Evolutionary conservation across 2,888 invertebrate genomes (phyloP).

Genomic region (Acronicta psi): DNA sequence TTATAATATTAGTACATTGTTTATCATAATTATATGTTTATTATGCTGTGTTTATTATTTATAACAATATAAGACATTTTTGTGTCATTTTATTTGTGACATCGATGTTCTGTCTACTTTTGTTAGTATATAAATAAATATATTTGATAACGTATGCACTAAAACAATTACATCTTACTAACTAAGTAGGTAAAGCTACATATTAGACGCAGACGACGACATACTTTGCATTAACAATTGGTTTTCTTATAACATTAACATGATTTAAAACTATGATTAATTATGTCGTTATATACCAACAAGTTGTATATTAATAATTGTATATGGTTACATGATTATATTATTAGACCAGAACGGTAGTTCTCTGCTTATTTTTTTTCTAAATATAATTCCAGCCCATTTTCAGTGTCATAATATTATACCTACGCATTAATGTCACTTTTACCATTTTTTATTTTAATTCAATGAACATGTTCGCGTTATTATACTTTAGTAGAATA

Average conservation of each 20-base stretch:
- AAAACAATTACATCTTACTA: constrained; percentile 19
- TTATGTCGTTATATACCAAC: constrained; percentile 10
- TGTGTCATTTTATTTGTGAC: constrained; percentile 38
- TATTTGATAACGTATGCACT: background rate
- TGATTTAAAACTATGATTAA: constrained; percentile 24
- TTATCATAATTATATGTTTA: constrained; percentile 26
- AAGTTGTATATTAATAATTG: constrained; percentile 18
- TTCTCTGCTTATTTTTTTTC: too few relatives aligned
- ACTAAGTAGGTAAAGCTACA: constrained; percentile 41
- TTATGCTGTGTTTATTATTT: constrained; percentile 30
- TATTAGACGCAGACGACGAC: constrained; percentile 23
- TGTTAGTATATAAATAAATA: too few relatives aligned
- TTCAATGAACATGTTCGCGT: too few relatives aligned
- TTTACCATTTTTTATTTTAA: too few relatives aligned
- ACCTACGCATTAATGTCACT: too few relatives aligned
- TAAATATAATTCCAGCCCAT: too few relatives aligned
- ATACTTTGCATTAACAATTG: constrained; percentile 18
- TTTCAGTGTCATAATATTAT: too few relatives aligned
- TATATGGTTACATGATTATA: constrained; percentile 11
- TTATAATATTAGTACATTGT: constrained; percentile 18
- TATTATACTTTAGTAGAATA: too few relatives aligned
- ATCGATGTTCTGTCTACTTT: constrained; percentile 25
- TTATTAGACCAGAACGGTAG: too few relatives aligned
- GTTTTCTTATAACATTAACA: constrained; percentile 1
- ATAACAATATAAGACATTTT: constrained; percentile 34